Percentiles rank a stretch among this genome's conserved stretches.
These are phyloP conservation scores for Scomber japonicus DNA, from an alignment of 2,113 vertebrate species.

Conservation along the genomic window DNA sequence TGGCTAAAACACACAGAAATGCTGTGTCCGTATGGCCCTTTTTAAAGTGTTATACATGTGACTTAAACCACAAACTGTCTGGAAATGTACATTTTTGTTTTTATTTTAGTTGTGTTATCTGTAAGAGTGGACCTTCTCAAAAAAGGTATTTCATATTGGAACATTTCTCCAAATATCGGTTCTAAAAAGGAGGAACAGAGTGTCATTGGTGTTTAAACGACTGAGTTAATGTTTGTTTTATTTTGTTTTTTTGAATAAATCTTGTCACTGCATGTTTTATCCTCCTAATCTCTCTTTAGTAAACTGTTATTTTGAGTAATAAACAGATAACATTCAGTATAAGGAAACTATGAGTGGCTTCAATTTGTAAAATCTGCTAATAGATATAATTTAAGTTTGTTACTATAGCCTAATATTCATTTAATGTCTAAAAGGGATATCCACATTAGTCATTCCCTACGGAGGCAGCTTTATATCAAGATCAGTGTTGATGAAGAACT, in stretches of 20 bases:
- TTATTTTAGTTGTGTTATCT: slow-evolving; percentile 40
- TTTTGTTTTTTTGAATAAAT: slow-evolving; percentile 40
- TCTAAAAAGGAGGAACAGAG: slow-evolving; percentile 15
- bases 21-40: neutral
- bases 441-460: no score
- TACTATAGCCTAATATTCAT: no score
- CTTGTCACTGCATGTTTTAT: slow-evolving; percentile 72
- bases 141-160: slow-evolving; percentile 30
- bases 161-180: neutral
- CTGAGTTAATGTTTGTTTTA: slow-evolving; percentile 32
- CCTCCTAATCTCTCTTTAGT: slow-evolving; percentile 56
- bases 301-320: slow-evolving; percentile 79
- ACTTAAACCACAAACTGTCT: slow-evolving; percentile 11
- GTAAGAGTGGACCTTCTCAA: slow-evolving; percentile 5
- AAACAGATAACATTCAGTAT: slow-evolving; percentile 65
- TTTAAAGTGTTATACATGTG: slow-evolving; percentile 43
- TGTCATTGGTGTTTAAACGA: slow-evolving; percentile 23
- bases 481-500: no score
- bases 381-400: neutral
- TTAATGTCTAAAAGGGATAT: no score
- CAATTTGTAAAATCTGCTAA: slow-evolving; percentile 16
- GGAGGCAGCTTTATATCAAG: no score
- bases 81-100: slow-evolving; percentile 4
- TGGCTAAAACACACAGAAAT: slow-evolving; percentile 14
- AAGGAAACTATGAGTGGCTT: neutral